phyloP scores from a whole-genome alignment of 2,888 invertebrate species.

The Volucella zonaria region DNA sequence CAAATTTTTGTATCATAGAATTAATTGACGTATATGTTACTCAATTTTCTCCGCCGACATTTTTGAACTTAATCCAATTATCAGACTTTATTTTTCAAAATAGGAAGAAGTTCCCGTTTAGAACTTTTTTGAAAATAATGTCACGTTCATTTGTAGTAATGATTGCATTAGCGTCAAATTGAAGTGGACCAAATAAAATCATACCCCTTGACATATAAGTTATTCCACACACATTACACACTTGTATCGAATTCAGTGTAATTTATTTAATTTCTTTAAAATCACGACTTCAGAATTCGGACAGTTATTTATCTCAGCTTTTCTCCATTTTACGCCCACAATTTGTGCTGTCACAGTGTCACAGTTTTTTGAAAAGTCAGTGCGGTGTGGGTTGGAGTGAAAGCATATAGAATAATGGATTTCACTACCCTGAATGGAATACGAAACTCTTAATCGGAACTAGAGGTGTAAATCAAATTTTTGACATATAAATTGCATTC shows the following conservation, averaged over 20 bases:
- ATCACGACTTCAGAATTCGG: slow-evolving; percentile 32
- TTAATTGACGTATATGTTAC: too few relatives aligned
- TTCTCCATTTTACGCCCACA: slow-evolving; percentile 6
- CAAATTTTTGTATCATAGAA: too few relatives aligned
- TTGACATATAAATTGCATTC: slow-evolving; percentile 66
- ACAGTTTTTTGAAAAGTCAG: slow-evolving; percentile 27
- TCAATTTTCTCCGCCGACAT: too few relatives aligned
- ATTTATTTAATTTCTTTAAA: slow-evolving; percentile 47
- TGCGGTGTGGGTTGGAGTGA: background rate
- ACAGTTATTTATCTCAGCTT: background rate
- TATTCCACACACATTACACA: slow-evolving; percentile 10
- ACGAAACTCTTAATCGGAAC: slow-evolving; percentile 12
- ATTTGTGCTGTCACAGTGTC: slow-evolving; percentile 28
- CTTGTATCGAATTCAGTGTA: slow-evolving; percentile 25
- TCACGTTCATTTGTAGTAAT: background rate
- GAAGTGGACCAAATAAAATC: background rate
- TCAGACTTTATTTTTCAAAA: background rate
- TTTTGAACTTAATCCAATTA: too few relatives aligned
- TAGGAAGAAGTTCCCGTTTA: background rate
- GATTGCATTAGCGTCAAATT: slow-evolving; percentile 24
- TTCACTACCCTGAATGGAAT: slow-evolving; percentile 52
- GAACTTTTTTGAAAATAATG: background rate
- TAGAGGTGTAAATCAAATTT: slow-evolving; percentile 51
- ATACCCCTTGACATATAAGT: slow-evolving; percentile 7
- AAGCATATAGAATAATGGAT: background rate